phyloP scores from a whole-genome alignment of 2,797 vertebrate genomes.

The Pampus argenteus region DNA sequence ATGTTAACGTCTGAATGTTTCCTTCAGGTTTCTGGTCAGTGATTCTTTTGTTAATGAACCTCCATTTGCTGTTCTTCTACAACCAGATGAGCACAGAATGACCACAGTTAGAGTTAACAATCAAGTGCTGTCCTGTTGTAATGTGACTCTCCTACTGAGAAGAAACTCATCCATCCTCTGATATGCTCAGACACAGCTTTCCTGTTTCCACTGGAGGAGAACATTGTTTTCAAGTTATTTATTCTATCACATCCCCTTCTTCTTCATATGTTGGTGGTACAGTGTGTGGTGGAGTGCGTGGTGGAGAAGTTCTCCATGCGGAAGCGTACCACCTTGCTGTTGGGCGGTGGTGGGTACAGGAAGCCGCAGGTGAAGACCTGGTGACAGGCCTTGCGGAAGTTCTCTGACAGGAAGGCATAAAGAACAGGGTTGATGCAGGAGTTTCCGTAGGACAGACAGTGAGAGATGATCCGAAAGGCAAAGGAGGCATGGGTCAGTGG shows the following conservation, averaged over 20 bases:
- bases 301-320: slow-evolving; percentile 87
- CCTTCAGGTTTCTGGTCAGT: too few relatives aligned
- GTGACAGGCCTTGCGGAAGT: slow-evolving; percentile 86
- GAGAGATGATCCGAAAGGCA: slow-evolving; percentile 86
- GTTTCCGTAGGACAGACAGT: slow-evolving; percentile 89
- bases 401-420: slow-evolving; percentile 89
- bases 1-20: too few relatives aligned
- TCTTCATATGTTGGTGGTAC: slow-evolving; percentile 81
- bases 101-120: not conserved
- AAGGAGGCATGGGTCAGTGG: slow-evolving; percentile 86
- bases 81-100: not conserved
- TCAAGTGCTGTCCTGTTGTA: not conserved
- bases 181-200: not conserved
- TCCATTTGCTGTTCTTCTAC: not conserved
- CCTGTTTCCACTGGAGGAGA: not conserved
- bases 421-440: slow-evolving; percentile 91
- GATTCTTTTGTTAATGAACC: too few relatives aligned
- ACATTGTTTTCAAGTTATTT: accelerated
- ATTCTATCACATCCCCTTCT: not conserved
- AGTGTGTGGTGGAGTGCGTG: slow-evolving; percentile 84
- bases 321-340: slow-evolving; percentile 77
- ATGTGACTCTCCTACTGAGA: not conserved
- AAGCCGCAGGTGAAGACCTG: slow-evolving; percentile 81
- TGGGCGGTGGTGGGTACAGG: slow-evolving; percentile 43
- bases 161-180: not conserved